Evolutionary conservation across 2,888 invertebrate genomes (phyloP).

Genomic region (Arge pagana): DNA sequence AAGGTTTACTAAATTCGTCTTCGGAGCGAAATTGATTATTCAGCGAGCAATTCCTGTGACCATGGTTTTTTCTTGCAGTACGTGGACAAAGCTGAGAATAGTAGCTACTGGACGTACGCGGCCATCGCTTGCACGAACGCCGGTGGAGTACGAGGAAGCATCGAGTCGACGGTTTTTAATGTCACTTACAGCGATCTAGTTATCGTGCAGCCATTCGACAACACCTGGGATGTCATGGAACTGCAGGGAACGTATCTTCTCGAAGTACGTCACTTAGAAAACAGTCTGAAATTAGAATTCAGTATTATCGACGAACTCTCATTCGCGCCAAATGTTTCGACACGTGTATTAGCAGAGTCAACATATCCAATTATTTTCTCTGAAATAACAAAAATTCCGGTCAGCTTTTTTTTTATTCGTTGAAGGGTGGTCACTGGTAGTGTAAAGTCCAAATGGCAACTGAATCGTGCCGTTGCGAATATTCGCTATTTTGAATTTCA

Average conservation of each 20-base stretch:
- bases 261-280: constrained; percentile 63
- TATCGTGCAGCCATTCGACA: constrained; percentile 76
- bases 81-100: constrained; percentile 57
- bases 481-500: too few relatives aligned
- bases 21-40: neutral
- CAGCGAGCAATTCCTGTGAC: neutral
- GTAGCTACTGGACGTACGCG: constrained; percentile 67
- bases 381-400: too few relatives aligned
- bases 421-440: too few relatives aligned
- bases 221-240: constrained; percentile 73
- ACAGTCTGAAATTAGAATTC: too few relatives aligned
- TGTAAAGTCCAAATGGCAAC: too few relatives aligned
- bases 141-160: constrained; percentile 73
- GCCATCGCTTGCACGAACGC: constrained; percentile 71
- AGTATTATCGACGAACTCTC: too few relatives aligned
- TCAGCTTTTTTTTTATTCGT: too few relatives aligned
- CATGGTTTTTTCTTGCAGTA: constrained; percentile 60
- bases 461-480: too few relatives aligned
- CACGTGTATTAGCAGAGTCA: too few relatives aligned
- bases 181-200: constrained; percentile 73
- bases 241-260: constrained; percentile 69
- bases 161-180: constrained; percentile 55
- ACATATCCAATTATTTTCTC: too few relatives aligned
- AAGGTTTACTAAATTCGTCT: too few relatives aligned
- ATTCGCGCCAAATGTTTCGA: too few relatives aligned